Percentiles rank a stretch among this genome's conserved stretches.
These are phyloP conservation scores for Epistrophe eligans DNA, from an alignment of 2,888 invertebrate genomes.

Conservation along the genomic window DNA sequence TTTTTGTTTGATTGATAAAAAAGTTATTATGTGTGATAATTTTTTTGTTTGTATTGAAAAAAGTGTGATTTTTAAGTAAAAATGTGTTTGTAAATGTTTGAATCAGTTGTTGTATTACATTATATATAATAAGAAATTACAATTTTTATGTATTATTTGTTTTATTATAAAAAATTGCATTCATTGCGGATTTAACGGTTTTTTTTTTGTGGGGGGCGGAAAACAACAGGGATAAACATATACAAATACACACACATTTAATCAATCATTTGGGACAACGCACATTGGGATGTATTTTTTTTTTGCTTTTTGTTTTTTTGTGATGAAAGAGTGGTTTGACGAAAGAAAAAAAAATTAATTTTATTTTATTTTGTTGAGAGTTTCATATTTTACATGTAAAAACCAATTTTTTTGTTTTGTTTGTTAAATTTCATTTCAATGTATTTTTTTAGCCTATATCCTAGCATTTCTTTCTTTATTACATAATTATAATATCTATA, in stretches of 20 bases:
- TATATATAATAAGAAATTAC: constrained; percentile 47
- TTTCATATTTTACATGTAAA: constrained; percentile 66
- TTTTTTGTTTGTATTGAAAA: constrained; percentile 36
- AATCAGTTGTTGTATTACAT: constrained; percentile 34
- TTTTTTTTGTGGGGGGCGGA: background rate
- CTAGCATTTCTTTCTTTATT: constrained; percentile 65
- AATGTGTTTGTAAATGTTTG: constrained; percentile 47
- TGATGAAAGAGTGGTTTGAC: constrained; percentile 75
- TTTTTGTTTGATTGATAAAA: constrained; percentile 11
- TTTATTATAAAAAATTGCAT: constrained; percentile 29
- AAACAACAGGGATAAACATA: constrained; percentile 58
- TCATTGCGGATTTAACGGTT: constrained; percentile 15
- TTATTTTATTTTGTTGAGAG: constrained; percentile 69
- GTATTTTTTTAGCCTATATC: constrained; percentile 61
- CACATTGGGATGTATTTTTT: constrained; percentile 73
- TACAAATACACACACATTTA: constrained; percentile 68
- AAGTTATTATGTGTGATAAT: constrained; percentile 42
- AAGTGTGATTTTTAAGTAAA: constrained; percentile 60
- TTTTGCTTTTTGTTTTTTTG: constrained; percentile 54
- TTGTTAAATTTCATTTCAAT: constrained; percentile 55
- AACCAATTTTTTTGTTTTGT: constrained; percentile 63
- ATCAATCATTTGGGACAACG: constrained; percentile 59
- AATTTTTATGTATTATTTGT: constrained; percentile 22
- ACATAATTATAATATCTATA: constrained; percentile 75
- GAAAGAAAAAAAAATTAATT: constrained; percentile 76